Evolutionary conservation across 2,888 invertebrate genomes (phyloP).

Genomic region (Heteromyza rotundicornis): DNA sequence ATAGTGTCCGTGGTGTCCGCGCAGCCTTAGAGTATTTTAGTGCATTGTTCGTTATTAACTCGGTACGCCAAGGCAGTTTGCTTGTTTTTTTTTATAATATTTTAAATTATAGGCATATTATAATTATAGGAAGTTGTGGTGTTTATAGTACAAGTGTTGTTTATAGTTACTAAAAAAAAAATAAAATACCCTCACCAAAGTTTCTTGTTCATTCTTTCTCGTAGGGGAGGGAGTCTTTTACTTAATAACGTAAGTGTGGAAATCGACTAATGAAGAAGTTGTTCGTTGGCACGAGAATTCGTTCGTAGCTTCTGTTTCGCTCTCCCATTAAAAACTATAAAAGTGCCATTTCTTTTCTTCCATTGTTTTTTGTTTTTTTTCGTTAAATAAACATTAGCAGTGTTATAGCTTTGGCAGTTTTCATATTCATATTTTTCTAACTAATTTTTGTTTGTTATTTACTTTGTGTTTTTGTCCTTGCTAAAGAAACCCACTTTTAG

Average conservation of each 20-base stretch:
- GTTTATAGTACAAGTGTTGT: conserved; percentile 12
- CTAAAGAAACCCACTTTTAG: conserved; percentile 23
- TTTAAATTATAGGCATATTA: conserved; percentile 1
- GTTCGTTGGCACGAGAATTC: conserved; percentile 57
- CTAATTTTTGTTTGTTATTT: too few relatives aligned
- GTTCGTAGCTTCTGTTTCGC: conserved; percentile 37
- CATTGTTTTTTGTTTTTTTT: conserved; percentile 14
- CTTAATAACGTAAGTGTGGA: conserved; percentile 26
- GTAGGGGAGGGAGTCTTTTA: conserved; percentile 49
- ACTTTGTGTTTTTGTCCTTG: too few relatives aligned
- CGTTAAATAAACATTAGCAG: conserved; percentile 29
- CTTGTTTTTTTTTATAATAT: not conserved
- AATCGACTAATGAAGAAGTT: conserved; percentile 60
- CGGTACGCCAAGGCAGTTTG: conserved; percentile 46
- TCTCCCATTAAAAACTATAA: not conserved
- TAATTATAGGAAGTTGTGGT: conserved; percentile 17
- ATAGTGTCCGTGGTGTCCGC: too few relatives aligned
- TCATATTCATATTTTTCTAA: conserved; percentile 30
- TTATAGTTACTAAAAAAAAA: not conserved
- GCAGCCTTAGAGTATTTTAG: conserved; percentile 42
- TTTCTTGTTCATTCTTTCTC: conserved; percentile 12
- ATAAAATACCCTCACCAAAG: conserved; percentile 46
- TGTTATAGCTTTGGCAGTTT: conserved; percentile 50
- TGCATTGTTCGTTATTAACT: conserved; percentile 42
- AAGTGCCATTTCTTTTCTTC: conserved; percentile 23